Evolutionary conservation across 2,113 vertebrate genomes (phyloP).

Genomic region (Aptenodytes forsteri): DNA sequence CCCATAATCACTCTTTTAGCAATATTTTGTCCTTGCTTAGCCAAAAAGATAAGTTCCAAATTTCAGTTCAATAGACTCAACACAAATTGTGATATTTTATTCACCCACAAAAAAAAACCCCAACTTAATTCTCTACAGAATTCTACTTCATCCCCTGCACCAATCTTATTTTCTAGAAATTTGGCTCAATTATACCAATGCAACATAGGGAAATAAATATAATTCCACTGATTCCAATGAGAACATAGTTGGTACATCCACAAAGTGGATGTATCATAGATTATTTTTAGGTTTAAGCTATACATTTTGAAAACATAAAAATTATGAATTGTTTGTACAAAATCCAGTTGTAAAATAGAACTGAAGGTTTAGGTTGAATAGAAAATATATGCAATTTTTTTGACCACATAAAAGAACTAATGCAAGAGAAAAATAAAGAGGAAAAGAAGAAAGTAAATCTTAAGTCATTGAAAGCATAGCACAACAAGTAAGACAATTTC

Average conservation of each 20-base stretch:
- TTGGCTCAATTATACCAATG: neutral
- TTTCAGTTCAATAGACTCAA: neutral
- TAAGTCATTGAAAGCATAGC: neutral
- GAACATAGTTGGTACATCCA: neutral
- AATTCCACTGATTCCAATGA: neutral
- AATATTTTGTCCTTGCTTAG: neutral
- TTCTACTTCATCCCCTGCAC: neutral
- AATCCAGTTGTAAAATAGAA: neutral
- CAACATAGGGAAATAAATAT: neutral
- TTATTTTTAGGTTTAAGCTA: neutral
- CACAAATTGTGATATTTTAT: neutral
- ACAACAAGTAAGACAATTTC: neutral
- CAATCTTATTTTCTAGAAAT: neutral
- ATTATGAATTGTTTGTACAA: neutral
- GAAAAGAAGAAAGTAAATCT: neutral
- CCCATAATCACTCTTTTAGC: neutral
- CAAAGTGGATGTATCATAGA: accelerated
- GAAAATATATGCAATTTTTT: neutral
- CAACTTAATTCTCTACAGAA: neutral
- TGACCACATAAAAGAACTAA: neutral
- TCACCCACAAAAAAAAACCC: accelerated
- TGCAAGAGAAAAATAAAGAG: neutral
- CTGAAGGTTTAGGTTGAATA: neutral
- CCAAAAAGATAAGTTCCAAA: neutral
- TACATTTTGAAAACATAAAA: neutral